A percentile compares a stretch with the other conserved stretches of the same genome.
Conservation (phyloP, 1,140 invertebrate species). For the Cecropterus lyciades region DNA sequence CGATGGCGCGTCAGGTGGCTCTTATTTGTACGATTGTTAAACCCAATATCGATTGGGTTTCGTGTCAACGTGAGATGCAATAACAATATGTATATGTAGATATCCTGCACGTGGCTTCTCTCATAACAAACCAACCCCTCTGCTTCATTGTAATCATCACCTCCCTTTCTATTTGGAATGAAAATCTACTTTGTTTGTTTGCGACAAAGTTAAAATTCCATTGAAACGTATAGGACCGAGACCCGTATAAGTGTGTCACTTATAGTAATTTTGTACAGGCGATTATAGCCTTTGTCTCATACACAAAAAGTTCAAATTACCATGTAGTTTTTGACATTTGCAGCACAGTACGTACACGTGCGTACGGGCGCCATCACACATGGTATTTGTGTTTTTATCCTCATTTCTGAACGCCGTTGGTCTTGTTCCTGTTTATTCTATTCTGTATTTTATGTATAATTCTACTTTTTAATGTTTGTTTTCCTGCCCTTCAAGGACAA, state of each 20-base stretch:
- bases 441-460: slow-evolving; percentile 8
- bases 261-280: slow-evolving; percentile 21
- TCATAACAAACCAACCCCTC: slow-evolving; percentile 36
- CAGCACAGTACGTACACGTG: slow-evolving; percentile 11
- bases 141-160: slow-evolving; percentile 28
- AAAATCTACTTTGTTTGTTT: slow-evolving; percentile 15
- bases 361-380: neutral
- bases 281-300: slow-evolving; percentile 7
- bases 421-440: slow-evolving; percentile 17
- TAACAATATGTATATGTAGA: slow-evolving; percentile 16
- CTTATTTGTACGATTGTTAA: slow-evolving; percentile 1
- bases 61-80: slow-evolving; percentile 9
- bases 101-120: slow-evolving; percentile 35
- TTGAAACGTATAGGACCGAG: neutral
- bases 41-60: slow-evolving; percentile 9
- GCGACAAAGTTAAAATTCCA: slow-evolving; percentile 12
- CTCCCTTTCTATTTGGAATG: neutral
- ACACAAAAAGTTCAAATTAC: slow-evolving; percentile 7
- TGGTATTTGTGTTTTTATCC: slow-evolving; percentile 25
- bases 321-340: neutral
- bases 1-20: neutral
- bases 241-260: slow-evolving; percentile 27
- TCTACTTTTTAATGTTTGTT: neutral
- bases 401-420: slow-evolving; percentile 15
- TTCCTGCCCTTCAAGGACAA: neutral